A percentile compares a stretch with the other conserved stretches of the same genome.
phyloP scores from a whole-genome alignment of 2,797 vertebrate genomes.

The Garrulus glandarius region DNA sequence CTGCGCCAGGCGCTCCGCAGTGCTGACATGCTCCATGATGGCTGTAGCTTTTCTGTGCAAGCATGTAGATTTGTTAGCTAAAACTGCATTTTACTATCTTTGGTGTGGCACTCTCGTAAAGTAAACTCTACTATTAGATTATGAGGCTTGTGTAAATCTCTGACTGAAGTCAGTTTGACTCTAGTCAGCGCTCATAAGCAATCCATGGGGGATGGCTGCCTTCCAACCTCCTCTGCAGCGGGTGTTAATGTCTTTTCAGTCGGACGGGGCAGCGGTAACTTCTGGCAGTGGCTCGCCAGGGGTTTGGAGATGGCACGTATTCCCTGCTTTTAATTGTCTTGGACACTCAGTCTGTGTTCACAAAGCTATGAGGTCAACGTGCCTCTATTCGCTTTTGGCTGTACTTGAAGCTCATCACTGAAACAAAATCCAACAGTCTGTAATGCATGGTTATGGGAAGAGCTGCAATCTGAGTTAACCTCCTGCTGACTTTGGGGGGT shows the following conservation, averaged over 20 bases:
- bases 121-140: slow-evolving; percentile 61
- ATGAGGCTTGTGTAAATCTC: slow-evolving; percentile 61
- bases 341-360: not conserved
- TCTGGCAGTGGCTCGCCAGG: not conserved
- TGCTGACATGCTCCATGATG: slow-evolving; percentile 22
- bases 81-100: slow-evolving; percentile 67
- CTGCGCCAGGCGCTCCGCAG: not conserved
- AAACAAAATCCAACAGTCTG: slow-evolving; percentile 13
- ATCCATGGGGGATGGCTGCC: slow-evolving; percentile 21
- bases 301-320: not conserved
- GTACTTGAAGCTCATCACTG: slow-evolving; percentile 48
- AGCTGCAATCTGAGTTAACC: not conserved
- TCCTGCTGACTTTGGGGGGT: not conserved
- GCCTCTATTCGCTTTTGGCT: slow-evolving; percentile 44
- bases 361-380: slow-evolving; percentile 53
- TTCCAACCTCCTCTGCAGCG: slow-evolving; percentile 6
- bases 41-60: slow-evolving; percentile 23
- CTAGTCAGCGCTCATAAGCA: slow-evolving; percentile 39
- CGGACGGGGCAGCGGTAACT: not conserved
- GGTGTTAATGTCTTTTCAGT: not conserved
- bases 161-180: slow-evolving; percentile 37
- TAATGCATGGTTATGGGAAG: not conserved
- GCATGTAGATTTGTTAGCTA: slow-evolving; percentile 29
- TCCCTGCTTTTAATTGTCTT: slow-evolving; percentile 61
- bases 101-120: slow-evolving; percentile 55